Conservation (phyloP, 2,797 vertebrate genomes). For the Hippoglossus hippoglossus region DNA sequence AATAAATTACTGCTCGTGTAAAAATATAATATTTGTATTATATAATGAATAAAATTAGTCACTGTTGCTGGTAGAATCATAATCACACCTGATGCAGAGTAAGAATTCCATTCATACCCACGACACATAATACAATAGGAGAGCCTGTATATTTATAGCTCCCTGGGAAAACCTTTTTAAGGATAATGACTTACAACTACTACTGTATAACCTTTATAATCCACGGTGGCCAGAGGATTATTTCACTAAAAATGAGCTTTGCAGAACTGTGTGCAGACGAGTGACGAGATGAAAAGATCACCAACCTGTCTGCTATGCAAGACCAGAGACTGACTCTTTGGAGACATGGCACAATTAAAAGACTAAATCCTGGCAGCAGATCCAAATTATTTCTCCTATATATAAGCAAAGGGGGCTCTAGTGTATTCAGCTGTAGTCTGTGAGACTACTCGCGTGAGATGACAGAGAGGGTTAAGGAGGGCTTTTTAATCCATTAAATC, state of each 20-base stretch:
- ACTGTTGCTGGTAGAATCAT: not conserved
- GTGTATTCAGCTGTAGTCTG: constrained; percentile 29
- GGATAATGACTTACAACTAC: constrained; percentile 82
- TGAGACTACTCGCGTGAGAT: constrained; percentile 38
- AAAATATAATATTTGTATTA: no score
- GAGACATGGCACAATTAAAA: not conserved
- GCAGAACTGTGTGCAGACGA: constrained; percentile 52
- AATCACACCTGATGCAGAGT: not conserved
- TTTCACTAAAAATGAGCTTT: constrained; percentile 80
- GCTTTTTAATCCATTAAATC: constrained; percentile 74
- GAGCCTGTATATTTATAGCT: constrained; percentile 69
- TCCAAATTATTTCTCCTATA: constrained; percentile 4
- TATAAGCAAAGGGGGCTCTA: constrained; percentile 5
- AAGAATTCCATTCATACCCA: constrained; percentile 28
- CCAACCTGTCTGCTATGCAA: constrained; percentile 24
- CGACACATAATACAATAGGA: constrained; percentile 31
- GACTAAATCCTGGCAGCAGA: not conserved
- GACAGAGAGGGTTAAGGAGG: constrained; percentile 51
- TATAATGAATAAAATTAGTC: not conserved
- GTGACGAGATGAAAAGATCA: constrained; percentile 56
- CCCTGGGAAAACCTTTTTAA: constrained; percentile 71
- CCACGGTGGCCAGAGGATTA: constrained; percentile 78
- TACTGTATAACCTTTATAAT: constrained; percentile 81
- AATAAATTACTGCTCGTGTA: no score
- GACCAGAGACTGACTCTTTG: constrained; percentile 13